Conservation (phyloP, 2,113 vertebrate genomes). For the Pipa parva region DNA sequence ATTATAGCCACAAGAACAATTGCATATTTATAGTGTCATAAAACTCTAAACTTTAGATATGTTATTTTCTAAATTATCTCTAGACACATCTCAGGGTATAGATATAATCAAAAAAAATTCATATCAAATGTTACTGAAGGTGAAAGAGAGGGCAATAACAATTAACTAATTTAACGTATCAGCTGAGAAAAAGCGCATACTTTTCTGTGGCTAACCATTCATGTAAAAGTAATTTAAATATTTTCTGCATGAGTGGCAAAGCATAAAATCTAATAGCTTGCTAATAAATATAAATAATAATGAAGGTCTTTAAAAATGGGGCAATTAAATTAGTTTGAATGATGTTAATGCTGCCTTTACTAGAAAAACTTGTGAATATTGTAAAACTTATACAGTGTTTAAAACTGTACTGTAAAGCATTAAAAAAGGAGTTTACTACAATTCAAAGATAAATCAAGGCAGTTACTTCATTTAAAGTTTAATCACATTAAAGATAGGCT, state of each 20-base stretch:
- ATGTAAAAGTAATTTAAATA: constrained; percentile 40
- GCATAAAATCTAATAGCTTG: constrained; percentile 40
- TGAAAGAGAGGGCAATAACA: constrained; percentile 33
- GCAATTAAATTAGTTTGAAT: constrained; percentile 41
- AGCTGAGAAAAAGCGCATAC: constrained; percentile 21
- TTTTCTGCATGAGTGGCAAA: constrained; percentile 26
- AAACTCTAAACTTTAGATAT: neutral
- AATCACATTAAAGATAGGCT: neutral
- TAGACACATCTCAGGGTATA: neutral
- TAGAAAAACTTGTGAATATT: constrained; percentile 15
- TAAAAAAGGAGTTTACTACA: neutral
- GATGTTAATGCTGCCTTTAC: constrained; percentile 27
- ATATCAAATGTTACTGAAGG: constrained; percentile 23
- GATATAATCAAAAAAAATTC: constrained; percentile 5
- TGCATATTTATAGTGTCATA: neutral
- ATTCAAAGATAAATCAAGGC: too few relatives aligned
- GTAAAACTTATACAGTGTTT: neutral
- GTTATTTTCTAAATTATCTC: neutral
- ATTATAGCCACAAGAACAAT: neutral
- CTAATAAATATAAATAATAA: constrained; percentile 36
- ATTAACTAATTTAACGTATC: constrained; percentile 35
- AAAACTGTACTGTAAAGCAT: neutral
- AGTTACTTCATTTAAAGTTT: neutral
- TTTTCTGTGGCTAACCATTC: constrained; percentile 33
- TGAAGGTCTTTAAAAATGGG: constrained; percentile 20